A percentile compares a stretch with the other conserved stretches of the same genome.
Evolutionary conservation across 2,888 invertebrate genomes (phyloP).

Genomic region (Tetragonula carbonaria): DNA sequence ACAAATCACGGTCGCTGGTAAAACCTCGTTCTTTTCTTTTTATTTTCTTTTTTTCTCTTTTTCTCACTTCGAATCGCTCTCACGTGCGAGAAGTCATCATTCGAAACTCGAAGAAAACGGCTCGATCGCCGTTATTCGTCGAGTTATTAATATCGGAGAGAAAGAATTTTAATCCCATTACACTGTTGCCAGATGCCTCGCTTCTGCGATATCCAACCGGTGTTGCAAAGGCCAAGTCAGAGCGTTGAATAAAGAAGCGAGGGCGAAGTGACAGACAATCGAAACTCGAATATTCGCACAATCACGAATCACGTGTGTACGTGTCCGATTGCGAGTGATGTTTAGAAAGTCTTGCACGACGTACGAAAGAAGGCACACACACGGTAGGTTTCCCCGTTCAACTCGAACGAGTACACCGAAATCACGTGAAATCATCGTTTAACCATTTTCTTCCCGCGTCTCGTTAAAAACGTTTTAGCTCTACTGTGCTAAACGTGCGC

Average conservation of each 20-base stretch:
- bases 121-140: not conserved
- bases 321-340: not conserved
- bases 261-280: not conserved
- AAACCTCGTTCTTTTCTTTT: no score
- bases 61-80: no score
- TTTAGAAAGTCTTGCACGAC: conserved; percentile 5
- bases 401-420: not conserved
- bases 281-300: not conserved
- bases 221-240: not conserved
- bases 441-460: not conserved
- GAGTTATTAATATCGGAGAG: not conserved
- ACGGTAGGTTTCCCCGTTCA: not conserved
- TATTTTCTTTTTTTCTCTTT: no score
- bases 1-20: no score
- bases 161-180: not conserved
- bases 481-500: no score
- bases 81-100: no score
- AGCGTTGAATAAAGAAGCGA: not conserved
- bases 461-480: not conserved
- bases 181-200: not conserved
- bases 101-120: not conserved
- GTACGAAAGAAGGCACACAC: no score
- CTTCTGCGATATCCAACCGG: not conserved
- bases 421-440: not conserved
- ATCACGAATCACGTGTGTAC: not conserved